Evolutionary conservation across 2,797 vertebrate genomes (phyloP).

Genomic region (Cossypha dichroa): DNA sequence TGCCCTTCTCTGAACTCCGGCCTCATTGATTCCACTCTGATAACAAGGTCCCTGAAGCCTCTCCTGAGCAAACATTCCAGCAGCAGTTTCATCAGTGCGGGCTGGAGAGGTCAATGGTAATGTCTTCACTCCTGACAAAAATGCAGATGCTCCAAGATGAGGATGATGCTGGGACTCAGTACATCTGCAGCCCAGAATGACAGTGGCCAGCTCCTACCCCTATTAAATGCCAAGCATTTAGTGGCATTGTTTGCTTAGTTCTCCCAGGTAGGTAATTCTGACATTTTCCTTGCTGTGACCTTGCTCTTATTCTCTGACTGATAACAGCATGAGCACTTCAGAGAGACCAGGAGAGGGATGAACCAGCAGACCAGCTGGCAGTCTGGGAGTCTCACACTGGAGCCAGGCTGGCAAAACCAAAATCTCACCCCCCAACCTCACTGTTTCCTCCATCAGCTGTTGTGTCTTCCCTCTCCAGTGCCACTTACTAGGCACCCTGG

Average conservation of each 20-base stretch:
- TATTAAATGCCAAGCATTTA: background rate
- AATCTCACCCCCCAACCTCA: background rate
- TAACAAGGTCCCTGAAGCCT: background rate
- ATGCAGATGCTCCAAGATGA: background rate
- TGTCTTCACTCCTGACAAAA: background rate
- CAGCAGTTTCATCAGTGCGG: background rate
- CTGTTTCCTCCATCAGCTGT: background rate
- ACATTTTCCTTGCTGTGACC: background rate
- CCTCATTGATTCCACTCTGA: background rate
- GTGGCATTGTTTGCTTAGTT: background rate
- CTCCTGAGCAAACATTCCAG: background rate
- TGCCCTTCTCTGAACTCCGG: background rate
- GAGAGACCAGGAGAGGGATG: background rate
- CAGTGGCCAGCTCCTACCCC: background rate
- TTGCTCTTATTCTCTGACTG: background rate
- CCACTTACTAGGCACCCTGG: background rate
- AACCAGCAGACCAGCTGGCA: background rate
- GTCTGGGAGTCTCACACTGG: background rate
- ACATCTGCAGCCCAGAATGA: background rate
- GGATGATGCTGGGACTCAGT: background rate
- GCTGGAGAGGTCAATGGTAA: background rate
- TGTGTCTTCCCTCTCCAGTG: background rate
- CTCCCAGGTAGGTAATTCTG: background rate
- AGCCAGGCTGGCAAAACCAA: background rate
- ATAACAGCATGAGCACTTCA: background rate